Percentiles rank a stretch among this genome's conserved stretches.
Evolutionary conservation across 2,797 vertebrate species (phyloP).

Genomic region (Xerus rutilus): DNA sequence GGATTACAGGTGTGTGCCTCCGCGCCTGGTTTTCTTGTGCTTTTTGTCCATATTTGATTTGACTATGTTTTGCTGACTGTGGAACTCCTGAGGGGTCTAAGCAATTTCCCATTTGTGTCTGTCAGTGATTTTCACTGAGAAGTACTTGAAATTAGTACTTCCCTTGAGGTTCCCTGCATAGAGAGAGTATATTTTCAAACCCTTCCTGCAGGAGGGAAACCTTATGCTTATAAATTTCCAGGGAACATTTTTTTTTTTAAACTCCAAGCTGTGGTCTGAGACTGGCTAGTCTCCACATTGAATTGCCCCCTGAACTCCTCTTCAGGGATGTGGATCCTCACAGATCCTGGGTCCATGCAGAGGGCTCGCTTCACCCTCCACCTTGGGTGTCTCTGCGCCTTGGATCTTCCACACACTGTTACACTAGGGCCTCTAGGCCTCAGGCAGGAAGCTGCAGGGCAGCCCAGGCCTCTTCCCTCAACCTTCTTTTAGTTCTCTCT

Average conservation of each 20-base stretch:
- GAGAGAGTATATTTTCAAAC: constrained; percentile 40
- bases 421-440: not conserved
- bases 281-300: not conserved
- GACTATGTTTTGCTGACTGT: constrained; percentile 32
- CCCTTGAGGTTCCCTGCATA: not conserved
- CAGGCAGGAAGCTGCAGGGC: no score
- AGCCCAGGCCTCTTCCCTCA: not conserved
- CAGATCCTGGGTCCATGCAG: not conserved
- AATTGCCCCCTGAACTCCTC: not conserved
- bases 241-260: not conserved
- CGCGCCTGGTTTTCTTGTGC: constrained; percentile 23
- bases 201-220: not conserved
- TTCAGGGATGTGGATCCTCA: not conserved
- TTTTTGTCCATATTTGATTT: constrained; percentile 32
- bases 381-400: not conserved
- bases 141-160: constrained; percentile 51
- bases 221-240: constrained; percentile 12
- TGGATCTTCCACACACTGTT: not conserved
- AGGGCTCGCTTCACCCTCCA: not conserved
- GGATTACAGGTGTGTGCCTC: no score
- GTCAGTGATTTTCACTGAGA: constrained; percentile 1
- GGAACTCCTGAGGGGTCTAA: constrained; percentile 6
- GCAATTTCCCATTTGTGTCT: constrained; percentile 3
- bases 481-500: not conserved
- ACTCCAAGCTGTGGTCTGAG: not conserved